A percentile compares a stretch with the other conserved stretches of the same genome.
Evolutionary conservation across 2,797 vertebrate species (phyloP).

Genomic region (Lerista edwardsae): DNA sequence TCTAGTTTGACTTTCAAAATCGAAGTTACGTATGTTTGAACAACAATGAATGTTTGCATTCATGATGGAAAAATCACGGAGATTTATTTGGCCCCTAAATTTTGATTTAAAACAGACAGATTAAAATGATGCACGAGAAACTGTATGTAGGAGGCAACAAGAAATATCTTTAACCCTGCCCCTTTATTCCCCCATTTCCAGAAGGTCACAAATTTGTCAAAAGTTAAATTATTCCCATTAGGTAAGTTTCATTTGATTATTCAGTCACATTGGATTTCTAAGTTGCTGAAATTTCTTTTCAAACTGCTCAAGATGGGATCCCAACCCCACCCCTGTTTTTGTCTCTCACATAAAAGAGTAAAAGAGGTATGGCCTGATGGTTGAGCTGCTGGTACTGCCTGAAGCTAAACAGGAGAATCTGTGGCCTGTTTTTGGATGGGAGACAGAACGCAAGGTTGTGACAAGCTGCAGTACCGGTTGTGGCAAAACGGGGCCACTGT

Average conservation of each 20-base stretch:
- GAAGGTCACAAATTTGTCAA: background rate
- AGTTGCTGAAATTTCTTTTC: background rate
- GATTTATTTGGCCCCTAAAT: background rate
- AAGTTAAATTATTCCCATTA: background rate
- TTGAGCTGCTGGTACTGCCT: no score
- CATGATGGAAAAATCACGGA: background rate
- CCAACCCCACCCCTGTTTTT: no score
- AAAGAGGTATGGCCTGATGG: no score
- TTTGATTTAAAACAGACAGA: background rate
- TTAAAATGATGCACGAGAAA: background rate
- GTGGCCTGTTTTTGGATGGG: no score
- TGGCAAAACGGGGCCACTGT: no score
- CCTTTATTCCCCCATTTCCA: background rate
- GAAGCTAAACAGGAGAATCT: no score
- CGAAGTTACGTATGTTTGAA: background rate
- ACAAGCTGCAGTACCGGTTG: no score
- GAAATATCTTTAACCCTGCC: background rate
- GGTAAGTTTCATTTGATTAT: background rate
- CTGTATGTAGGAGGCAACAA: background rate
- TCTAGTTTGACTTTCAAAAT: background rate
- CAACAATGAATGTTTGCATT: constrained; percentile 13
- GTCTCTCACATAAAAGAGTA: background rate
- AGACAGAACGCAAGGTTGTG: no score
- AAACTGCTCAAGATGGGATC: background rate
- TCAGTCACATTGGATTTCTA: background rate